phyloP scores from a whole-genome alignment of 2,113 vertebrate genomes.

The Poicephalus meyeri region DNA sequence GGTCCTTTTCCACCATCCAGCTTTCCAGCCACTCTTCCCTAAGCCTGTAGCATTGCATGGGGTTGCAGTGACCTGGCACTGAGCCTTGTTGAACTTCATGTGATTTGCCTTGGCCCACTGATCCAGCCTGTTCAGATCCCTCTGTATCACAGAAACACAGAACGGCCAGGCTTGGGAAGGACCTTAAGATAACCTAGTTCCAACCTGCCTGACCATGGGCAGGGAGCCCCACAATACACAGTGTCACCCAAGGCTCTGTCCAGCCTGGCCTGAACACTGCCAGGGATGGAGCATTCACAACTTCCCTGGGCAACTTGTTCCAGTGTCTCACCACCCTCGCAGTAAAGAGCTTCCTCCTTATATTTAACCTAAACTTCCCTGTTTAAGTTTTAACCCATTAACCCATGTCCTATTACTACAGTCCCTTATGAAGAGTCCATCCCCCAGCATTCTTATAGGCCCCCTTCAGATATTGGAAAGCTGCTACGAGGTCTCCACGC shows the following conservation, averaged over 20 bases:
- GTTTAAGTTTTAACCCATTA: too few relatives aligned
- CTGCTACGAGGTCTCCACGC: background rate
- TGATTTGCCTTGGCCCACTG: fast-evolving
- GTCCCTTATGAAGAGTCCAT: too few relatives aligned
- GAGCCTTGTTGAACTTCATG: background rate
- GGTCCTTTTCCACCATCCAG: fast-evolving
- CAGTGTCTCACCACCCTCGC: background rate
- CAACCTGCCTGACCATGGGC: background rate
- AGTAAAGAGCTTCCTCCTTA: background rate
- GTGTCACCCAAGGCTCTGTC: background rate
- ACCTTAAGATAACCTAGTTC: background rate
- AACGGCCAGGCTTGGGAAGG: background rate
- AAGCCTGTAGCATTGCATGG: too few relatives aligned
- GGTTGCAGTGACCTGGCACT: background rate
- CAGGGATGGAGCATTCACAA: background rate
- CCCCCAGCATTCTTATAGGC: too few relatives aligned
- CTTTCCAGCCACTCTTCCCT: background rate
- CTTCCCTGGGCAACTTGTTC: background rate
- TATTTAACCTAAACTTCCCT: too few relatives aligned
- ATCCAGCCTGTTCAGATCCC: background rate
- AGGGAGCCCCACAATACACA: background rate
- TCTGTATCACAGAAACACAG: background rate
- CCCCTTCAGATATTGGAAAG: background rate
- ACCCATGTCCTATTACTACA: too few relatives aligned
- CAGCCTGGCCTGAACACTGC: background rate